These are phyloP conservation scores for Clepsis dumicolana DNA, from an alignment of 2,888 invertebrate genomes.

Conservation along the genomic window DNA sequence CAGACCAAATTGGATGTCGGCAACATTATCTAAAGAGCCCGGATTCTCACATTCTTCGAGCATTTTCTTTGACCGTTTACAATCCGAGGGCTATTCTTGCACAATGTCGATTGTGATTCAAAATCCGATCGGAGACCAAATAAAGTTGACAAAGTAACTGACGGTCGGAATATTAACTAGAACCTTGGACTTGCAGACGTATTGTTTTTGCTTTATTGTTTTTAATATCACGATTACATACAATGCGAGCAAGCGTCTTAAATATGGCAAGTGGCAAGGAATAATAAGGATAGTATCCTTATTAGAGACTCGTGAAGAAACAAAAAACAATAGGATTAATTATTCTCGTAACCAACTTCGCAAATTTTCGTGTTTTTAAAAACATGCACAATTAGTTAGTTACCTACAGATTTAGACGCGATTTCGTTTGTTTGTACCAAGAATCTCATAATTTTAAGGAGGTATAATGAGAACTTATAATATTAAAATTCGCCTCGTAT, in stretches of 20 bases:
- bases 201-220: constrained; percentile 55
- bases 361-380: neutral
- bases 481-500: too few species aligned
- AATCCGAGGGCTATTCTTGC: constrained; percentile 63
- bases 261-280: neutral
- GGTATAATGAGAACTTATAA: too few species aligned
- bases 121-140: constrained; percentile 72
- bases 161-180: constrained; percentile 70
- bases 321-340: neutral
- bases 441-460: too few species aligned
- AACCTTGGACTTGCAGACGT: constrained; percentile 56
- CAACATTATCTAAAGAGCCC: constrained; percentile 2
- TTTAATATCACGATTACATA: constrained; percentile 61
- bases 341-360: neutral
- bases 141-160: constrained; percentile 67
- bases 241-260: neutral
- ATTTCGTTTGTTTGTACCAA: too few species aligned
- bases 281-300: neutral
- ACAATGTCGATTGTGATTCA: constrained; percentile 74
- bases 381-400: too few species aligned
- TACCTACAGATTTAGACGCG: too few species aligned
- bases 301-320: neutral
- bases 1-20: neutral
- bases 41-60: neutral
- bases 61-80: neutral